Base-by-base conservation (phyloP, 64 coral and sea anemone genomes). In the Stichodactyla mertensii region DNA sequence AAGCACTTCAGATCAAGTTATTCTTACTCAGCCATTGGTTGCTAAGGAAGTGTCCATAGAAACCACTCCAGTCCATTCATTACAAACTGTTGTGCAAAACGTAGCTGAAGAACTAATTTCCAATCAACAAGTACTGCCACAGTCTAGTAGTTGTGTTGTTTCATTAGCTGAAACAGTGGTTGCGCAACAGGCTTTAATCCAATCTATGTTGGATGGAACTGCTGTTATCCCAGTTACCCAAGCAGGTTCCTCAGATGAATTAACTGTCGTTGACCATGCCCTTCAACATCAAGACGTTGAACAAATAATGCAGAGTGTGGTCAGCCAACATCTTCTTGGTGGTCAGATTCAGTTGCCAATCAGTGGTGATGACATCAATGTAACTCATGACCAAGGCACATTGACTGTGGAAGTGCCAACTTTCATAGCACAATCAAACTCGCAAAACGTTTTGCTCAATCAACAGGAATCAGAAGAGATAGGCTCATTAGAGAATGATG, bases 1-100 rank as follows among this genome's bases (percentile, higher is more conserved):
- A 10, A 31, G 69, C 12, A 81, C 36, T 53, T 52, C 78, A 20
- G 78, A 97, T 60, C 91, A 97, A 36, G 51, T 93, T 61, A 91
- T 97, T 77, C 67, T 97, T 62, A 83, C 90, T 23, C 94, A 97
- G 69, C 94, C 94, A 20, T 89, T 97, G 10, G 89, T 97, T 56
- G 94, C 91, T 24, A 97, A 97, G 71, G 94, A 97, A 57, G 94
- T 97, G 4, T 97, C 94, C 58, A 97, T 97, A 88, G 94, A 97
- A 71, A 97, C 94, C 20, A 97, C 91, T 36, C 94, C 94, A 23
- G 91, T 97, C 6, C 94, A 87, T 19, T 85, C 84, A 13, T 83
- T 92, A 61, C 82, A 77, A 7, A 54, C 86, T 70, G 77, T 97
- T 51, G 91, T 93, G 28, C 94, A 93, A 52, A 92, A 88, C 53